Evolutionary conservation across 1,140 invertebrate genomes (phyloP), one percentile per base, ranked within the genome.

Genomic region (Nephila pilipes): DNA sequence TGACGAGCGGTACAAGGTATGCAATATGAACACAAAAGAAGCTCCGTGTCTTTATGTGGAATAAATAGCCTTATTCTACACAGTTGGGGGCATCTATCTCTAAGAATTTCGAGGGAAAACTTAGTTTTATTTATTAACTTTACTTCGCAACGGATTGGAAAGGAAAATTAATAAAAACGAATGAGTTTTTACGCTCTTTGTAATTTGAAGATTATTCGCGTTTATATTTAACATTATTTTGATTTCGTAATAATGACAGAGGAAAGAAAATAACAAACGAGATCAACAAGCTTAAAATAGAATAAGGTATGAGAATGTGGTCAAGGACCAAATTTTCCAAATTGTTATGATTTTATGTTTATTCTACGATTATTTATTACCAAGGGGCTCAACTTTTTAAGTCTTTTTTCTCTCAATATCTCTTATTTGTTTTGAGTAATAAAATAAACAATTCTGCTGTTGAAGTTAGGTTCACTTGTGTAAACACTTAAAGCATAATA

Each of bases 51-150:
- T 75, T 32, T 32, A 14, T 29, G 29, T 32, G 14, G 65, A 75
- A 75, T 75, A 75, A 75, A 75, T 75, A 75, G 25, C 65, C 29
- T 29, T 75, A 75, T 75, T 75, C 65, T 32, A 20, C 65, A 1
- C 65, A 29, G 29, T 25, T n/a, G n/a, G 65, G 65, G 65, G 16
- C 14, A 29, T 16, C 14, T 32, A 75, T 25, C 63, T 75, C 2
- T 29, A 75, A 32, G 65, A 75, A 14, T 65, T 65, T 65, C 16
- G 65, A 75, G 12, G 29, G 29, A 75, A 75, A 75, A 14, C 18
- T 75, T 25, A 75, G 25, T 75, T 32, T 75, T 75, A 75, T 75
- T 75, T 75, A 75, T 75, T 75, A 75, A 32, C 25, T 20, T 75
- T 75, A 20, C 29, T 5, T 4, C 14, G 65, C 25, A 25, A 36